A percentile compares a stretch with the other conserved stretches of the same genome.
phyloP scores from a whole-genome alignment of 2,113 vertebrate genomes.

The Sylvia atricapilla region DNA sequence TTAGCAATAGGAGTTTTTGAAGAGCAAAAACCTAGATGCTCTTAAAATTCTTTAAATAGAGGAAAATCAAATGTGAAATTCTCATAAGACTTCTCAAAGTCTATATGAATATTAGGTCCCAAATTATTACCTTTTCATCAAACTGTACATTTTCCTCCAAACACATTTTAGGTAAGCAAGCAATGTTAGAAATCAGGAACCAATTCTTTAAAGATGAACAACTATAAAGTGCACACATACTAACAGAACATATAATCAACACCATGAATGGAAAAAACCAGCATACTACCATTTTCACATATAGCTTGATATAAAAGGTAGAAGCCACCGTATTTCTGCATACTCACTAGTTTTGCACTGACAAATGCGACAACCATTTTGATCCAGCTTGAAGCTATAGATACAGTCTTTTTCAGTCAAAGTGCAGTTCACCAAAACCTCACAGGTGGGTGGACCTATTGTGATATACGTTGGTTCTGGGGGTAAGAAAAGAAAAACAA shows the following conservation, averaged over 20 bases:
- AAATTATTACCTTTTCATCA: background rate
- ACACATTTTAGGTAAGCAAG: background rate
- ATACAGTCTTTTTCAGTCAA: slow-evolving; percentile 81
- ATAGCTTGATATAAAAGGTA: background rate
- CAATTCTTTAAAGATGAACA: background rate
- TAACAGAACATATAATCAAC: background rate
- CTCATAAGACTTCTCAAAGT: background rate
- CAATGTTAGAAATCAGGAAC: background rate
- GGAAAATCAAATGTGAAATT: background rate
- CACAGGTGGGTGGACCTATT: slow-evolving; percentile 83
- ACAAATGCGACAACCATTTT: slow-evolving; percentile 81
- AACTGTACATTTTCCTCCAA: background rate
- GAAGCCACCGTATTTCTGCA: background rate
- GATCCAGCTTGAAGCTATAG: slow-evolving; percentile 81
- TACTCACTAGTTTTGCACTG: slow-evolving; percentile 87
- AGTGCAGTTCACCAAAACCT: slow-evolving; percentile 79
- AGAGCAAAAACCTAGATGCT: background rate
- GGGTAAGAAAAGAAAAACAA: background rate
- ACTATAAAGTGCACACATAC: background rate
- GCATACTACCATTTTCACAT: background rate
- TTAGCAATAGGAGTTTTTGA: background rate
- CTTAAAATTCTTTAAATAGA: background rate
- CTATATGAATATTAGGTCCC: background rate
- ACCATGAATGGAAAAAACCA: background rate
- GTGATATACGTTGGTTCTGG: slow-evolving; percentile 89